phyloP scores from a whole-genome alignment of 2,113 vertebrate genomes.

The Prolemur simus region DNA sequence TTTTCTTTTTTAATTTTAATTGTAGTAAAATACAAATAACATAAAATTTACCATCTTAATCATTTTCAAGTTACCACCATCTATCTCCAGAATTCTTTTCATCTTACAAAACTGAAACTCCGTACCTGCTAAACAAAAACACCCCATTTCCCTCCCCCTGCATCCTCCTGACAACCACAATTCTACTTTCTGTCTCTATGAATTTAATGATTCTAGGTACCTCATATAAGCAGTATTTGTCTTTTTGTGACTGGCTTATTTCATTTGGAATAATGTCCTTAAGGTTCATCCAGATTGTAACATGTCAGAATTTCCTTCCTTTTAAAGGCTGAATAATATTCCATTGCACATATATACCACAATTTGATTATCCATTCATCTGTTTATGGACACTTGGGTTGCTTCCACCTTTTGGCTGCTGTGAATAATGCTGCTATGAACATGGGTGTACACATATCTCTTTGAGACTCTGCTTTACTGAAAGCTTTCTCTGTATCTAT shows the following conservation, averaged over 20 bases:
- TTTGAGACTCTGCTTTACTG: not conserved
- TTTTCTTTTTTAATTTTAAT: not conserved
- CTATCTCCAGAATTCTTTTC: not conserved
- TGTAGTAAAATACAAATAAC: not conserved
- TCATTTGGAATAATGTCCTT: not conserved
- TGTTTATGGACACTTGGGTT: not conserved
- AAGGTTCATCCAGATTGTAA: not conserved
- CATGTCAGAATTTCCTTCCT: not conserved
- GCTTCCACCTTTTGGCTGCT: not conserved
- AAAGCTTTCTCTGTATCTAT: too few relatives aligned
- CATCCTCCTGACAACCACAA: not conserved
- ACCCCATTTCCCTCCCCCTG: not conserved
- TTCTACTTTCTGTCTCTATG: not conserved
- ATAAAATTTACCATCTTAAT: not conserved
- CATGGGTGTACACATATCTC: not conserved
- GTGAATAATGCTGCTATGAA: not conserved
- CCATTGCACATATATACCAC: not conserved
- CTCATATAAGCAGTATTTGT: not conserved
- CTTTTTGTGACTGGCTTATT: not conserved
- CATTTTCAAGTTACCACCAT: not conserved
- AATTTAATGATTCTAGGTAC: not conserved
- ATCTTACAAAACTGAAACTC: not conserved
- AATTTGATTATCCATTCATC: not conserved
- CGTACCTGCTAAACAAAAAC: not conserved
- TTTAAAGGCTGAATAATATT: not conserved